phyloP scores from a whole-genome alignment of 2,888 invertebrate genomes.

The Helleia helle region DNA sequence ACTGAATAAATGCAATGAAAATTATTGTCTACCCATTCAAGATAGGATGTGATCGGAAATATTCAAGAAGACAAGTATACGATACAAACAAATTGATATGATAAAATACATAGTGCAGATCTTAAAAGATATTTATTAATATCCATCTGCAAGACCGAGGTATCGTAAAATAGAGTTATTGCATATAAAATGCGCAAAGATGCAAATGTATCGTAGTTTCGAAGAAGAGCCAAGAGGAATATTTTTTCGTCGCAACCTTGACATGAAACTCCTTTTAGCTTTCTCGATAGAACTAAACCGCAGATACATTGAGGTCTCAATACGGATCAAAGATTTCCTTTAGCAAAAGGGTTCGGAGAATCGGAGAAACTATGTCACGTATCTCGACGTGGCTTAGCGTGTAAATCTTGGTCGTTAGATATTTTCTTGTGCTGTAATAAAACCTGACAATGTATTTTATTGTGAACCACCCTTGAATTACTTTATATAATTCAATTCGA shows the following conservation, averaged over 20 bases:
- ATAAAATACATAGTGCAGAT: no score
- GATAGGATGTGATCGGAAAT: no score
- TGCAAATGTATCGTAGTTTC: background rate
- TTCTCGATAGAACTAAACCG: constrained; percentile 10
- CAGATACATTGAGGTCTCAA: constrained; percentile 11
- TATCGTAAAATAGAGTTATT: no score
- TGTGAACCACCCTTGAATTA: no score
- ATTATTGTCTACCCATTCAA: no score
- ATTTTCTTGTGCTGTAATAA: constrained; percentile 9
- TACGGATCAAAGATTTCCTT: constrained; percentile 11
- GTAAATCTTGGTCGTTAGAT: constrained; percentile 11
- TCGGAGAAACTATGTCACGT: constrained; percentile 13
- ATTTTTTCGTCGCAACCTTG: constrained; percentile 3
- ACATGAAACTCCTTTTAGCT: constrained; percentile 9
- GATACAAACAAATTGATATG: no score
- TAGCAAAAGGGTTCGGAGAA: constrained; percentile 11
- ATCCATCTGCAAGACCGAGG: no score
- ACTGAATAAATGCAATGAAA: no score
- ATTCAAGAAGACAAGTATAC: no score
- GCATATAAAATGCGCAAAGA: background rate
- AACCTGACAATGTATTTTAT: constrained; percentile 4
- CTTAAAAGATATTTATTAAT: no score
- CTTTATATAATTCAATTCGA: no score
- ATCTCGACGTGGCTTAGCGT: constrained; percentile 10
- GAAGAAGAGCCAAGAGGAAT: background rate